phyloP scores from a whole-genome alignment of 1,140 invertebrate genomes.

The Eciton burchellii region DNA sequence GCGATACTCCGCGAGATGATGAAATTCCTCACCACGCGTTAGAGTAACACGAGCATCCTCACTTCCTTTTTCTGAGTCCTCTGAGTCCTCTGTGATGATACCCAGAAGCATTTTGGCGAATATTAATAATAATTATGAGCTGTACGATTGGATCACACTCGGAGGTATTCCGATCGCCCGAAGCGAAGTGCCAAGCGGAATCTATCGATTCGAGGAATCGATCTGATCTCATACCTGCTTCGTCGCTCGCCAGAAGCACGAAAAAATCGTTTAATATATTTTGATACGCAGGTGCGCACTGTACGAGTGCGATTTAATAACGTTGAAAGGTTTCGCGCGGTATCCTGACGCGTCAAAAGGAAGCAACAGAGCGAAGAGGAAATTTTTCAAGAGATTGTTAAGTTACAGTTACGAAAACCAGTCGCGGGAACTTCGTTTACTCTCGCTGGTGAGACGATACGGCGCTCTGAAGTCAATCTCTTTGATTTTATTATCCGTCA shows the following conservation, averaged over 20 bases:
- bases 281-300: background rate
- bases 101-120: background rate
- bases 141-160: background rate
- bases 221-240: background rate
- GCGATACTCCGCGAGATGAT: slow-evolving; percentile 11
- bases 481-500: slow-evolving; percentile 5
- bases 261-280: background rate
- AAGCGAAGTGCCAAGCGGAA: background rate
- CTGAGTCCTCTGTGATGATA: too few species aligned
- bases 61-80: background rate
- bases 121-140: slow-evolving; percentile 18
- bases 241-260: background rate
- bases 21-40: background rate
- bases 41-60: background rate
- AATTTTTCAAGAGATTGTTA: background rate
- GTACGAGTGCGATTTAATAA: background rate
- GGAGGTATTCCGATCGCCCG: background rate
- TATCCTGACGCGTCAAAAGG: background rate
- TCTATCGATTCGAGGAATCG: background rate
- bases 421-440: background rate
- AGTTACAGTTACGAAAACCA: background rate
- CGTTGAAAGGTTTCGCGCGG: background rate
- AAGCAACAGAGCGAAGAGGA: background rate
- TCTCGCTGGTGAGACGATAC: background rate
- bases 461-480: background rate